These are phyloP conservation scores for Drosophila eugracilis DNA, from an alignment of 1,140 invertebrate genomes.

Conservation along the genomic window DNA sequence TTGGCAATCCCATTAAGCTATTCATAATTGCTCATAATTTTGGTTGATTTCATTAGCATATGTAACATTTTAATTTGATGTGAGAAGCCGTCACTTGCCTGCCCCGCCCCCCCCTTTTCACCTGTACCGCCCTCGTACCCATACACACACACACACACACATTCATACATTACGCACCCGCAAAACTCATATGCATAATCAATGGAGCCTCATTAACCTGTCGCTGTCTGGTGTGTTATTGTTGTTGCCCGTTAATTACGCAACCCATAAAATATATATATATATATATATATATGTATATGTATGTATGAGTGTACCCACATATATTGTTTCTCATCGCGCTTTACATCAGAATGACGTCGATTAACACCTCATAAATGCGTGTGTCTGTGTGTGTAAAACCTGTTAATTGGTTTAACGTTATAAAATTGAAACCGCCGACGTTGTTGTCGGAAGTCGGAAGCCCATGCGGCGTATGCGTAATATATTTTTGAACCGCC, in stretches of 20 bases:
- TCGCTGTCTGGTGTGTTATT: constrained; percentile 47
- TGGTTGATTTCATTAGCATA: constrained; percentile 80
- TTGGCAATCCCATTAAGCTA: constrained; percentile 66
- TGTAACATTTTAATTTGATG: constrained; percentile 78
- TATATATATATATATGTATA: no score
- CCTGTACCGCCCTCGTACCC: not conserved
- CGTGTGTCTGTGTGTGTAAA: constrained; percentile 30
- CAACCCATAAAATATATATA: constrained; percentile 61
- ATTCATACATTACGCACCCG: constrained; percentile 7
- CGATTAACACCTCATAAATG: constrained; percentile 74
- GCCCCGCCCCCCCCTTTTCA: not conserved
- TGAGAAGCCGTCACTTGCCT: constrained; percentile 46
- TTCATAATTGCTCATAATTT: constrained; percentile 82
- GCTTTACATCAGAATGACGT: constrained; percentile 79
- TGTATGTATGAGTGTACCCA: no score
- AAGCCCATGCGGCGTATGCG: constrained; percentile 64
- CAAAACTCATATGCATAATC: constrained; percentile 76
- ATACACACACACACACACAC: not conserved
- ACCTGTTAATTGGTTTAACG: constrained; percentile 79
- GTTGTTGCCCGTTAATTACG: constrained; percentile 76
- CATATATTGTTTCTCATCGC: constrained; percentile 70
- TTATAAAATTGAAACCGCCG: constrained; percentile 76
- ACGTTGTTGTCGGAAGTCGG: constrained; percentile 55
- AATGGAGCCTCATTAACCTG: constrained; percentile 82
- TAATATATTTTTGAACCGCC: constrained; percentile 47